These are phyloP conservation scores for Spodoptera exigua DNA, from an alignment of 2,888 invertebrate genomes.

Conservation along the genomic window DNA sequence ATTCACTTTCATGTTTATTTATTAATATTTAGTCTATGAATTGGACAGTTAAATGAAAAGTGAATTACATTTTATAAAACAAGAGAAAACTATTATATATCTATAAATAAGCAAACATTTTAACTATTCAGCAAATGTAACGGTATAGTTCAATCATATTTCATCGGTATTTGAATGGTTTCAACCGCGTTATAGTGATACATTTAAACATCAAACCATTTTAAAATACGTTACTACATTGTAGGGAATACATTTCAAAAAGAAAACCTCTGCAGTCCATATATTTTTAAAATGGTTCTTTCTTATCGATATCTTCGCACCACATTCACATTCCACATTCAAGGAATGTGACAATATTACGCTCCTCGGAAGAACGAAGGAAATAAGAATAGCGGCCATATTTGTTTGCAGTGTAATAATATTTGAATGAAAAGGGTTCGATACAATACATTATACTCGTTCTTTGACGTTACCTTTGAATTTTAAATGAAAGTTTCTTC, in stretches of 20 bases:
- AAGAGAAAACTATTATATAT: neutral
- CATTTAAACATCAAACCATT: too few species aligned
- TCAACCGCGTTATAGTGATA: too few species aligned
- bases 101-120: constrained; percentile 5
- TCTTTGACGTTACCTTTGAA: constrained; percentile 27
- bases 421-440: constrained; percentile 65
- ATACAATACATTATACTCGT: constrained; percentile 31
- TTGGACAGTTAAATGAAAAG: neutral
- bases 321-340: constrained; percentile 47
- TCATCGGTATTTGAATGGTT: too few species aligned
- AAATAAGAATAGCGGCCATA: constrained; percentile 54
- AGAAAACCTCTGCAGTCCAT: constrained; percentile 46
- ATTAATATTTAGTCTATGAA: constrained; percentile 25
- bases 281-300: constrained; percentile 45
- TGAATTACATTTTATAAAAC: neutral
- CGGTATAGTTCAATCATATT: too few species aligned
- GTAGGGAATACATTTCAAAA: constrained; percentile 13
- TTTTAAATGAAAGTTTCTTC: constrained; percentile 30
- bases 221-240: too few species aligned
- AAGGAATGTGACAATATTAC: constrained; percentile 55
- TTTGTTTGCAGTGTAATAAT: constrained; percentile 66
- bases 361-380: constrained; percentile 41
- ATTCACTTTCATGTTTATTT: constrained; percentile 23
- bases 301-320: constrained; percentile 33
- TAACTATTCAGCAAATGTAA: too few species aligned